Evolutionary conservation across 2,797 vertebrate species (phyloP).

Genomic region (Gambusia yucatana): DNA sequence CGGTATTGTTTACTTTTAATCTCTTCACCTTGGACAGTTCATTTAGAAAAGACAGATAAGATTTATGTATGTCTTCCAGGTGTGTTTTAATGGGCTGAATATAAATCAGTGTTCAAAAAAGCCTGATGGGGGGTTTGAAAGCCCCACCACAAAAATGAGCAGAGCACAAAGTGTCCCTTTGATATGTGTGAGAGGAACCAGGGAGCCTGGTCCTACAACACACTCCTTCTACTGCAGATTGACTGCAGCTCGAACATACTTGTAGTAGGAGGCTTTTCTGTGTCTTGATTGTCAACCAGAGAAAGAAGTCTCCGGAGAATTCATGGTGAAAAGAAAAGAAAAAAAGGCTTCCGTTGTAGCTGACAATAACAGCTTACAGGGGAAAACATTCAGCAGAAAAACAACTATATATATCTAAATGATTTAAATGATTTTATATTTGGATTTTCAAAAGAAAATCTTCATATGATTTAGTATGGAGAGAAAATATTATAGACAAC

Average conservation of each 20-base stretch:
- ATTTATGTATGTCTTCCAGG: constrained; percentile 12
- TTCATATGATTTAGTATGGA: constrained; percentile 2
- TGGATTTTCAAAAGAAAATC: constrained; percentile 6
- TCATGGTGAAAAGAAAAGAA: constrained; percentile 15
- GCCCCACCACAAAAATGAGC: constrained; percentile 55
- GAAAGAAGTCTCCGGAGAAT: constrained; percentile 31
- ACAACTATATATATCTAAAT: constrained; percentile 22
- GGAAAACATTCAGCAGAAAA: constrained; percentile 30
- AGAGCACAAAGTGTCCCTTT: constrained; percentile 71
- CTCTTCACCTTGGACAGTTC: constrained; percentile 7
- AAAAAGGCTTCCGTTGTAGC: constrained; percentile 21
- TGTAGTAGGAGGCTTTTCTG: constrained; percentile 70
- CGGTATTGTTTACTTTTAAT: constrained; percentile 5
- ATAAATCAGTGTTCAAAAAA: constrained; percentile 53
- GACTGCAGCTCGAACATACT: constrained; percentile 60
- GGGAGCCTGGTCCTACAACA: constrained; percentile 59
- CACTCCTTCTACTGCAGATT: constrained; percentile 50
- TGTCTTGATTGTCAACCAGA: constrained; percentile 56
- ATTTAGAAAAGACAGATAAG: constrained; percentile 1
- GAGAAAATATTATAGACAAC: background rate
- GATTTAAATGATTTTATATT: constrained; percentile 10
- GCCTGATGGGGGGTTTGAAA: constrained; percentile 33
- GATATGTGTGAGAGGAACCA: constrained; percentile 53
- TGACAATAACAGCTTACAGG: constrained; percentile 28
- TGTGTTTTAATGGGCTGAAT: constrained; percentile 30